phyloP scores from a whole-genome alignment of 2,888 invertebrate genomes.

The Anticlea derivata region DNA sequence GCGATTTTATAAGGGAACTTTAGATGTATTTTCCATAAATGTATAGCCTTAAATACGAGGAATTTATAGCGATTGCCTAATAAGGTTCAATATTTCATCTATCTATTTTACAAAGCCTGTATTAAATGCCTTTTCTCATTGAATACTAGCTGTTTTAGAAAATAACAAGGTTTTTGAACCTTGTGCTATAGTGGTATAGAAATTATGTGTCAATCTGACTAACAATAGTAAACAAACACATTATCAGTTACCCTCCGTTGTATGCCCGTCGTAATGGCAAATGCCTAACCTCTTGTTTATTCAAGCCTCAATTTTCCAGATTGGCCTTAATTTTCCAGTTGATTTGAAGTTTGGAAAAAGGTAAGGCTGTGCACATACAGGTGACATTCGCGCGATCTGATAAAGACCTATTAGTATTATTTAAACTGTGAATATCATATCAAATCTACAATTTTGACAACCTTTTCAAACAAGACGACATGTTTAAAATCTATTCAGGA shows the following conservation, averaged over 20 bases:
- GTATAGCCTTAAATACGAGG: background rate
- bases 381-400: slow-evolving; percentile 1
- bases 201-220: no score
- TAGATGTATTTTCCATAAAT: background rate
- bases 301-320: slow-evolving; percentile 12
- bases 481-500: no score
- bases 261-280: no score
- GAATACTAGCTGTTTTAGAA: no score
- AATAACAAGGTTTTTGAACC: no score
- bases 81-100: background rate
- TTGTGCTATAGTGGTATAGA: no score
- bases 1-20: slow-evolving; percentile 1
- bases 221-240: no score
- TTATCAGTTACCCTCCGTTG: no score
- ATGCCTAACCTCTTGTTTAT: no score
- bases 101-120: background rate
- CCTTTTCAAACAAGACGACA: no score
- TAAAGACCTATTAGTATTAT: background rate
- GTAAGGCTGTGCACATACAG: slow-evolving; percentile 10
- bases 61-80: background rate
- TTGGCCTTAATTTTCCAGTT: no score
- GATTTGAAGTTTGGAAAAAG: slow-evolving; percentile 9
- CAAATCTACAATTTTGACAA: background rate
- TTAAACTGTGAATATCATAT: background rate
- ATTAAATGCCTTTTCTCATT: background rate